A percentile compares a stretch with the other conserved stretches of the same genome.
These are phyloP conservation scores for Holothuria scabra DNA, from an alignment of 53 echinoderm and acorn worm species.

Conservation along the genomic window DNA sequence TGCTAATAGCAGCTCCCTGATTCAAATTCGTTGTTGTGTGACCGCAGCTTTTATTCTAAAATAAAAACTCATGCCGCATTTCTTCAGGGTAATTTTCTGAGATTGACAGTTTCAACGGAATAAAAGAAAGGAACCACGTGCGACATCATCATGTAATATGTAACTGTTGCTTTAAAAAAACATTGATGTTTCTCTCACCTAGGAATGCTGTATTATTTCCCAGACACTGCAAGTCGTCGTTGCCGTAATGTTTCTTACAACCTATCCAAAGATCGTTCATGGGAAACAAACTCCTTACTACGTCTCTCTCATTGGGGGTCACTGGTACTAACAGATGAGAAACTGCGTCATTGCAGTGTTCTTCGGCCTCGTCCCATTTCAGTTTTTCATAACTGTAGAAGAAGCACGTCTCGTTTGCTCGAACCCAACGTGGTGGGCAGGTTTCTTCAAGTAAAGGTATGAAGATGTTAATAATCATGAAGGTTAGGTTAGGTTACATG, in stretches of 20 bases:
- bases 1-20: too few relatives aligned
- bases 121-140: too few relatives aligned
- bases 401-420: conserved; percentile 3
- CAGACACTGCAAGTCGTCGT: neutral
- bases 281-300: conserved; percentile 9
- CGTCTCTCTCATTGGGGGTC: neutral
- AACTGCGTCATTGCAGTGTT: conserved; percentile 1
- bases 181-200: neutral
- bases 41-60: too few relatives aligned
- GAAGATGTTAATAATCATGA: too few relatives aligned
- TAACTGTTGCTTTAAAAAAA: too few relatives aligned
- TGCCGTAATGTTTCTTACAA: conserved; percentile 3
- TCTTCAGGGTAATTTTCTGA: too few relatives aligned
- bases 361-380: conserved; percentile 1
- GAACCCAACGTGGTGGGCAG: conserved; percentile 23
- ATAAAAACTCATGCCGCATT: too few relatives aligned
- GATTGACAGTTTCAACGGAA: too few relatives aligned
- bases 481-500: too few relatives aligned
- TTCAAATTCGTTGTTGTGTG: too few relatives aligned
- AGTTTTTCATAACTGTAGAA: conserved; percentile 1
- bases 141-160: too few relatives aligned
- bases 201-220: neutral
- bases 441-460: neutral
- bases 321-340: neutral
- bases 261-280: conserved; percentile 18